Conservation (phyloP, 2,888 invertebrate genomes). For the Papilio gigon region DNA sequence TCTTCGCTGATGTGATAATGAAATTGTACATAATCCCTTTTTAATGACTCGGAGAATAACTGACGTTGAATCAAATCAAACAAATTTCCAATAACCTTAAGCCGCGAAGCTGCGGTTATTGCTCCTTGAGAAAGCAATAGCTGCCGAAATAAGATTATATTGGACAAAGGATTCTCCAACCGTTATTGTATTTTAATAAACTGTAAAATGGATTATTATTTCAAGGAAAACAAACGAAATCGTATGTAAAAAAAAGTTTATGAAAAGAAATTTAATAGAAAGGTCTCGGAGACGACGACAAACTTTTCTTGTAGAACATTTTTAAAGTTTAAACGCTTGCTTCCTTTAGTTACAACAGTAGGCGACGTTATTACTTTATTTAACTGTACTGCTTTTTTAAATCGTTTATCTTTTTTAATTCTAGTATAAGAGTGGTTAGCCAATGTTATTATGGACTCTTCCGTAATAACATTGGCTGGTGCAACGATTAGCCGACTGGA, state of each 20-base stretch:
- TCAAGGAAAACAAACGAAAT: not conserved
- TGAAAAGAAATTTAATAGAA: not conserved
- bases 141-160: not conserved
- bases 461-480: no score
- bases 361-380: not conserved
- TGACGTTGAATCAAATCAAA: not conserved
- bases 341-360: not conserved
- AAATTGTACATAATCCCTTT: no score
- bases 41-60: no score
- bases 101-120: not conserved
- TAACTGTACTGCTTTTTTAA: no score
- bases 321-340: not conserved
- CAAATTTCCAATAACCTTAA: conserved; percentile 2
- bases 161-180: not conserved
- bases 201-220: not conserved
- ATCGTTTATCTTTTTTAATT: no score
- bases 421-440: no score
- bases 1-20: no score
- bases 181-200: not conserved
- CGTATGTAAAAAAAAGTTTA: not conserved
- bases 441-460: no score
- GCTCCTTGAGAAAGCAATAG: conserved; percentile 10
- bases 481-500: no score
- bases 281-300: not conserved
- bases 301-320: conserved; percentile 12